Evolutionary conservation across 2,797 vertebrate genomes (phyloP), one percentile per base, ranked within the genome.

Genomic region (Sternotherus odoratus): DNA sequence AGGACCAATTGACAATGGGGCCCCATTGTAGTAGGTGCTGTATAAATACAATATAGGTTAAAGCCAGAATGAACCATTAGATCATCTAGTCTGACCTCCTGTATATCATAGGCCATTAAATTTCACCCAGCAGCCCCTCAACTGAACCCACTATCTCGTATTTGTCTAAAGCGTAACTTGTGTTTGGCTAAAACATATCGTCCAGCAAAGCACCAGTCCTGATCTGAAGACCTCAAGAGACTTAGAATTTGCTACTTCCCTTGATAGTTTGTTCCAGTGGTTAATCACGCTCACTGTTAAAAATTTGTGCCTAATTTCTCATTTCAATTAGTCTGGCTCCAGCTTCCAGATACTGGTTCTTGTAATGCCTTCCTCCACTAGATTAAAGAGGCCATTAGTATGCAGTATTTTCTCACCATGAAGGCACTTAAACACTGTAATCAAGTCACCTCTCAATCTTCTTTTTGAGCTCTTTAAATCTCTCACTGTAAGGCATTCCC

Each of bases 11-110:
- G 36, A 69, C 10, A 69, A 69, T 69, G 66, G 66, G 36, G n/a
- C n/a, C 66, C 43, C 26, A 26, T 75, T 75, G 24, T 30, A 48
- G 26, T 13, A 75, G 72, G 26, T 26, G 23, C 43, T 75, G 26
- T 48, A 30, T 48, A 75, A 72, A 75, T 26, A 48, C 36, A 39
- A 19, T 39, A 77, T 0, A 85, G 50, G 54, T 87, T 60, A 95
- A 94, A 89, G 79, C 28, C 72, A 85, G 69, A 74, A 93, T 81
- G 86, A 66, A 87, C 83, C 86, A 89, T 30, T 80, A 89, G 39
- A 53, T 23, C 21, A 56, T 87, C 36, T 88, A 1, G 2, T 15
- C 43, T 79, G 63, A 66, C 17, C n/a, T 66, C 33, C n/a, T 66
- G n/a, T 36, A 66, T 66, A 36, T 66, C n/a, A 10, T 17, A 66